Percentiles rank a stretch among this genome's conserved stretches.
These are phyloP conservation scores for Blastobasis adustella DNA, from an alignment of 2,888 invertebrate genomes.

Conservation along the genomic window DNA sequence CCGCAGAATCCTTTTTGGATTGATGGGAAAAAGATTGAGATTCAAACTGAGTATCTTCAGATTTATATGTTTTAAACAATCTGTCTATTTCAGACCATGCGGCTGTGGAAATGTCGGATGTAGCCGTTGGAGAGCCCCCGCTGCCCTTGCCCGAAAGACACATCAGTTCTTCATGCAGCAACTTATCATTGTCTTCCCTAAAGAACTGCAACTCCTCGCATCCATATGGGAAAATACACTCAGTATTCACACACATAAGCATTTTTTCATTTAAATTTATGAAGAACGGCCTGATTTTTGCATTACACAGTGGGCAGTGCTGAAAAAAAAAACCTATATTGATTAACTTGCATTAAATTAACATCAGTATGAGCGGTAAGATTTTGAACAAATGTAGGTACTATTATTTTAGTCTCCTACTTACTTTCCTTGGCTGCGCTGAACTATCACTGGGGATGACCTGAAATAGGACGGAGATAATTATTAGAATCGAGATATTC, in stretches of 20 bases:
- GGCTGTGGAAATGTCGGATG: conserved; percentile 19
- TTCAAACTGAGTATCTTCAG: conserved; percentile 12
- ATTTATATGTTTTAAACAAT: conserved; percentile 24
- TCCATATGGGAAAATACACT: conserved; percentile 52
- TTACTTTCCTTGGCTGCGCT: too few relatives aligned
- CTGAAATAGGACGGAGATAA: too few relatives aligned
- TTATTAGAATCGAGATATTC: too few relatives aligned
- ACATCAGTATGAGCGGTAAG: too few relatives aligned
- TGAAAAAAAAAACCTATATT: conserved; percentile 20
- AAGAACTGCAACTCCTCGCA: conserved; percentile 36
- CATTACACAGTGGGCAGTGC: conserved; percentile 47
- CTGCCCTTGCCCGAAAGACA: conserved; percentile 10
- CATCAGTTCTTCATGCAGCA: not conserved
- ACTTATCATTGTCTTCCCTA: conserved; percentile 24
- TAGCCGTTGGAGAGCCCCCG: not conserved
- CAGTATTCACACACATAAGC: conserved; percentile 45
- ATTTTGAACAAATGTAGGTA: too few relatives aligned
- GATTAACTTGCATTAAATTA: too few relatives aligned
- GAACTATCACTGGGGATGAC: too few relatives aligned
- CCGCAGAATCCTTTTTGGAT: conserved; percentile 14
- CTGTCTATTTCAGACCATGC: conserved; percentile 37
- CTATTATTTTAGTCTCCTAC: too few relatives aligned
- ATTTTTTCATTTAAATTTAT: conserved; percentile 45
- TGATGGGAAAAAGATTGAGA: not conserved
- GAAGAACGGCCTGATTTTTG: conserved; percentile 32